phyloP scores from a whole-genome alignment of 2,888 invertebrate genomes.

The Bimastos eiseni region DNA sequence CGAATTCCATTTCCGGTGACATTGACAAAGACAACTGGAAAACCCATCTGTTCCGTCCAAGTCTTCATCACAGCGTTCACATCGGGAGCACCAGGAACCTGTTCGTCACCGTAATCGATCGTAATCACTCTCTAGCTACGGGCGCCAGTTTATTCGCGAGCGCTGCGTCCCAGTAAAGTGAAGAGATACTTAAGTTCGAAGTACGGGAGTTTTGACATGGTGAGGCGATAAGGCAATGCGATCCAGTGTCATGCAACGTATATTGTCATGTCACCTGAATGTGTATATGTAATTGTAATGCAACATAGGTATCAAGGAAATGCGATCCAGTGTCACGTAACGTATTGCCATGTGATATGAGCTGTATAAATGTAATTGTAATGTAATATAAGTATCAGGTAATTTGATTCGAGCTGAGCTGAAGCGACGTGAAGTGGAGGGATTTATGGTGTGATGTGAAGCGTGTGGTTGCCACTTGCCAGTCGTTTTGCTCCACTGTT shows the following conservation, averaged over 20 bases:
- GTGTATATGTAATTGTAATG: too few species aligned
- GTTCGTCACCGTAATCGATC: too few species aligned
- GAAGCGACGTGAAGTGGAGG: too few species aligned
- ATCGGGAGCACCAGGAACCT: not conserved
- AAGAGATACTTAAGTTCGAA: too few species aligned
- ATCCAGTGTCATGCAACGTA: not conserved
- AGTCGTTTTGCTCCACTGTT: too few species aligned
- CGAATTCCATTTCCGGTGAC: slow-evolving; percentile 66
- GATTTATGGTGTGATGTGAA: too few species aligned
- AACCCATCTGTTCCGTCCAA: slow-evolving; percentile 82
- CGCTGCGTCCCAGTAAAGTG: not conserved
- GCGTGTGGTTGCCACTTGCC: too few species aligned
- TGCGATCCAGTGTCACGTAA: not conserved
- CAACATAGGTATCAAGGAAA: not conserved
- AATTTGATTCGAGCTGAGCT: too few species aligned
- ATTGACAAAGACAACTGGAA: slow-evolving; percentile 71
- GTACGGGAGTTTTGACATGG: too few species aligned
- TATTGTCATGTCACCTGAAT: too few species aligned
- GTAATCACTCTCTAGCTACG: not conserved
- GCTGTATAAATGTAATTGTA: too few species aligned
- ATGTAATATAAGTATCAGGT: too few species aligned
- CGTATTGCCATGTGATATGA: not conserved
- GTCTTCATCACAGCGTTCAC: slow-evolving; percentile 78
- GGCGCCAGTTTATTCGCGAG: not conserved
- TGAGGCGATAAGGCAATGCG: not conserved